Evolutionary conservation across 1,140 invertebrate genomes (phyloP), one percentile per base, ranked within the genome.

Genomic region (Mamestra configurata): DNA sequence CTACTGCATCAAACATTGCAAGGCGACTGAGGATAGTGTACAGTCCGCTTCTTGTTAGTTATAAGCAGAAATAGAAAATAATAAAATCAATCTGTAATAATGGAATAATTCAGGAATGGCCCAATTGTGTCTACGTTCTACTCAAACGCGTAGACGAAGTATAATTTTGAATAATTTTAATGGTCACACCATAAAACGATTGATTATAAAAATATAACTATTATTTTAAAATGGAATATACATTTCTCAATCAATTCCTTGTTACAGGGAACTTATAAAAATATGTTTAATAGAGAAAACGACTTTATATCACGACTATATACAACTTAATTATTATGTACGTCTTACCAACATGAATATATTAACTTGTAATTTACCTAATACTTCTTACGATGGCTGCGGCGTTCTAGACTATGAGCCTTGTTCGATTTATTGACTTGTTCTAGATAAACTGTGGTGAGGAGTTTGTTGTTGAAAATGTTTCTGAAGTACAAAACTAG

Each of bases 221-320:
- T 66, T 40, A 53, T 66, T 76, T 24, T 20, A 46, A 75, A 77
- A 68, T 77, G 75, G 59, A 77, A 77, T 77, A 77, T 77, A 77
- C 75, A 77, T 53, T 61, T 76, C 31, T 76, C 61, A 24, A 77
- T 77, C 75, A 77, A 77, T 77, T 77, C 75, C 75, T 76, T 66
- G 27, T 66, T 53, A 66, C 35, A 66, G 59, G 75, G 61, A 77
- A 77, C 75, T 77, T 77, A 77, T 53, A 77, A 77, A 77, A 53
- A 75, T 72, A 53, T 75, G 20, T 75, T 57, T 55, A 43, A 20
- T 75, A 75, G 35, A 40, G 51, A 40, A 51, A 49, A 55, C 43
- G 27, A 49, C 43, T 20, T 22, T 27, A 72, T 27, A 71, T 40
- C n/a, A 43, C 35, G 20, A 76, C 55, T 76, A 76, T 76, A 49